A percentile compares a stretch with the other conserved stretches of the same genome.
These are phyloP conservation scores for Fulica atra DNA, from an alignment of 2,113 vertebrate species.

Conservation along the genomic window DNA sequence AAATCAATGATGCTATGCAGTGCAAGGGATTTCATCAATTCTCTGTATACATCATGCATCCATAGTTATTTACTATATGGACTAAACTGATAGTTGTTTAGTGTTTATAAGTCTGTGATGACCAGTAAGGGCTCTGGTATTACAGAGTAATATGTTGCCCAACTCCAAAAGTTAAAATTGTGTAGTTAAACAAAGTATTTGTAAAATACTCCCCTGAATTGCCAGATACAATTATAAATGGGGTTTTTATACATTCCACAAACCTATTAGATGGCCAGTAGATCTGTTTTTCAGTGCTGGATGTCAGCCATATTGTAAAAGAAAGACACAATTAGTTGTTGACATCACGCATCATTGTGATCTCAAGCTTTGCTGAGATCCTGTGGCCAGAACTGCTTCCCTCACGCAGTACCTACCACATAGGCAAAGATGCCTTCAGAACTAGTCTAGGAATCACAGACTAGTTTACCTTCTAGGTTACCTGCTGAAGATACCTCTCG, in stretches of 20 bases:
- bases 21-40: background rate
- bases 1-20: background rate
- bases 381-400: background rate
- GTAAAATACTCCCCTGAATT: background rate
- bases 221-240: background rate
- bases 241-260: background rate
- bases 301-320: background rate
- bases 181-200: background rate
- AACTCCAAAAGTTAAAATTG: background rate
- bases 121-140: background rate
- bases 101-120: background rate
- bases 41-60: background rate
- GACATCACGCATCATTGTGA: fast-evolving
- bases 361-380: background rate
- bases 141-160: background rate
- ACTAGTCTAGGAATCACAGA: background rate
- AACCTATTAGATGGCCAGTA: background rate
- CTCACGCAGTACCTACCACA: background rate
- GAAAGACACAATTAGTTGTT: background rate
- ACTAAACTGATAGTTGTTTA: background rate
- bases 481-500: background rate
- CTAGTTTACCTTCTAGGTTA: background rate
- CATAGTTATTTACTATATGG: background rate
- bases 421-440: background rate
- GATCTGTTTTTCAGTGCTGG: background rate